Conservation (phyloP, 2,113 vertebrate species). For the Lycocorax pyrrhopterus region DNA sequence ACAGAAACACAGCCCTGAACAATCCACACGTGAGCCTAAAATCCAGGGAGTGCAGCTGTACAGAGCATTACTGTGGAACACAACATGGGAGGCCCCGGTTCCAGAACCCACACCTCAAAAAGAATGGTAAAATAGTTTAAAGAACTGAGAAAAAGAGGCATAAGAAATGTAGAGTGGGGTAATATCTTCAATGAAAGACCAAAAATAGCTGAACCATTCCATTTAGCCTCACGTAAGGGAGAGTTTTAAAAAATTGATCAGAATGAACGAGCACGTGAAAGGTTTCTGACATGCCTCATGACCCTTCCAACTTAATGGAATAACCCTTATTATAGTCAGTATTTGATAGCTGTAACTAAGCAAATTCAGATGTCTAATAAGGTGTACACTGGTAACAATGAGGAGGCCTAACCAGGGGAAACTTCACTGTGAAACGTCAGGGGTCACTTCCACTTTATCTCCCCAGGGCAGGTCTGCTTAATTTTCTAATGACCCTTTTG, state of each 20-base stretch:
- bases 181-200: neutral
- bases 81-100: accelerated
- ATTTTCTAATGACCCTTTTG: neutral
- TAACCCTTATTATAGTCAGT: neutral
- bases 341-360: neutral
- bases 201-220: neutral
- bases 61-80: neutral
- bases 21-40: neutral
- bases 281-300: neutral
- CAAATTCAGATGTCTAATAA: neutral
- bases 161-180: neutral
- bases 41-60: neutral
- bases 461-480: neutral
- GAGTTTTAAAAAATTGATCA: neutral
- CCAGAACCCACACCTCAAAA: neutral
- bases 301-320: neutral
- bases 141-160: neutral
- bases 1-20: accelerated
- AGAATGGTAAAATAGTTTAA: neutral
- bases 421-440: neutral
- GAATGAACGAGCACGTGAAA: neutral
- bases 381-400: neutral
- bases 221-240: neutral
- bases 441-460: neutral
- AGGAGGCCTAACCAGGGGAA: neutral